Evolutionary conservation across 1,140 invertebrate genomes (phyloP).

Genomic region (Drosophila lowei): DNA sequence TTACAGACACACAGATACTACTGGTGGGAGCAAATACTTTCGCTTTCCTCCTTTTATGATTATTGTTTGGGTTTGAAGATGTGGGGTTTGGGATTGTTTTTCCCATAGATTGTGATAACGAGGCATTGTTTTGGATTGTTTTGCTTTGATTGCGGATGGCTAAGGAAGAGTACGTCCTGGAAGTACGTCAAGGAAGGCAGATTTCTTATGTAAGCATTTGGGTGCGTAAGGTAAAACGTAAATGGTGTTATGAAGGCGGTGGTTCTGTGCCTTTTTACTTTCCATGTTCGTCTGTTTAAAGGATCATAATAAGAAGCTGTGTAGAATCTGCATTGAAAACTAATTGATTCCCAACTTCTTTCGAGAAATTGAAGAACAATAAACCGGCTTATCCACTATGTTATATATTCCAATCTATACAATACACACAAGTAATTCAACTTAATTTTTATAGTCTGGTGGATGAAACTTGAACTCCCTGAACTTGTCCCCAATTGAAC

Average conservation of each 20-base stretch:
- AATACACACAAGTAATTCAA: too few relatives aligned
- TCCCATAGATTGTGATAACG: constrained; percentile 26
- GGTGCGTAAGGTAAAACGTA: too few relatives aligned
- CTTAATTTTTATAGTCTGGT: neutral
- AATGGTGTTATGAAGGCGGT: too few relatives aligned
- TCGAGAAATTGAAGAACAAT: too few relatives aligned
- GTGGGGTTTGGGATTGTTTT: constrained; percentile 4
- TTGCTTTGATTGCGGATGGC: constrained; percentile 39
- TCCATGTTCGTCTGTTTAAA: neutral
- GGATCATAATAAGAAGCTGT: too few relatives aligned
- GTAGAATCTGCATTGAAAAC: neutral
- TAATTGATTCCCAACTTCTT: neutral
- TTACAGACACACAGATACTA: constrained; percentile 34
- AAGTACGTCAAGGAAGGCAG: too few relatives aligned
- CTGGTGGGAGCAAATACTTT: constrained; percentile 50
- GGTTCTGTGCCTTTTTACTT: too few relatives aligned
- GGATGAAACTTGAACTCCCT: neutral
- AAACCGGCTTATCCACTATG: too few relatives aligned
- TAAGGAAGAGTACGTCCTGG: neutral
- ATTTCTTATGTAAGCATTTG: too few relatives aligned
- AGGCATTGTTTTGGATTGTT: constrained; percentile 20
- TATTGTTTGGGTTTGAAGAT: constrained; percentile 27
- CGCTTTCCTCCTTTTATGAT: constrained; percentile 47
- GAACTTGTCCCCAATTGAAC: constrained; percentile 18
- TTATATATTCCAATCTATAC: too few relatives aligned